Evolutionary conservation across 2,113 vertebrate genomes (phyloP).

Genomic region (Rousettus leschenaultii): DNA sequence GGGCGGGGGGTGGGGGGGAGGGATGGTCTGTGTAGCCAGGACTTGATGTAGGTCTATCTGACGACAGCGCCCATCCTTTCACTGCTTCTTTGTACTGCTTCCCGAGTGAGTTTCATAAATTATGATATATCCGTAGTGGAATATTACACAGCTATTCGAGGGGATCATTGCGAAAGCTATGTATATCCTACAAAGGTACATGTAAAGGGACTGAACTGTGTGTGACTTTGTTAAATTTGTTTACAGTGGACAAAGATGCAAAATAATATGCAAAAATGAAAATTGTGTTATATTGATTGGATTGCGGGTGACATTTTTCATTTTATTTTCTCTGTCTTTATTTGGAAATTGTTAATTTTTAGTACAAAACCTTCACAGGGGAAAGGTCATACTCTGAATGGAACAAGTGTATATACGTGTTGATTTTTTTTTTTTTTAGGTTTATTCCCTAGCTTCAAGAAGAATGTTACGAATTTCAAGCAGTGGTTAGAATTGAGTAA

Average conservation of each 20-base stretch:
- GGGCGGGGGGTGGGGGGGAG: background rate
- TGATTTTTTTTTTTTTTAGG: background rate
- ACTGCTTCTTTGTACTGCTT: background rate
- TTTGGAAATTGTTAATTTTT: background rate
- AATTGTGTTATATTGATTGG: background rate
- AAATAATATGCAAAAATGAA: background rate
- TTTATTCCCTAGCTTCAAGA: background rate
- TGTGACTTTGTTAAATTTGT: background rate
- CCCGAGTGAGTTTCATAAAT: constrained; percentile 43
- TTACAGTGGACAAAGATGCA: background rate
- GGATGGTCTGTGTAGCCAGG: background rate
- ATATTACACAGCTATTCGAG: background rate
- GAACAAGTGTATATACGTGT: background rate
- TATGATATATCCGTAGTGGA: background rate
- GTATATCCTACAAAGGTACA: background rate
- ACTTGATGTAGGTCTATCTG: background rate
- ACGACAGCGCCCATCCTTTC: background rate
- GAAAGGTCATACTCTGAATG: background rate
- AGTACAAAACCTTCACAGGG: background rate
- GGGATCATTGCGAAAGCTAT: background rate
- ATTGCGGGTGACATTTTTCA: background rate
- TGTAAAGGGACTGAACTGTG: background rate
- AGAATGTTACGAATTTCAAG: background rate
- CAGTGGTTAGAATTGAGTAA: background rate
- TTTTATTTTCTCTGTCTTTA: background rate